A percentile compares a stretch with the other conserved stretches of the same genome.
Conservation (phyloP, 2,113 vertebrate genomes). For the Pygoscelis adeliae region DNA sequence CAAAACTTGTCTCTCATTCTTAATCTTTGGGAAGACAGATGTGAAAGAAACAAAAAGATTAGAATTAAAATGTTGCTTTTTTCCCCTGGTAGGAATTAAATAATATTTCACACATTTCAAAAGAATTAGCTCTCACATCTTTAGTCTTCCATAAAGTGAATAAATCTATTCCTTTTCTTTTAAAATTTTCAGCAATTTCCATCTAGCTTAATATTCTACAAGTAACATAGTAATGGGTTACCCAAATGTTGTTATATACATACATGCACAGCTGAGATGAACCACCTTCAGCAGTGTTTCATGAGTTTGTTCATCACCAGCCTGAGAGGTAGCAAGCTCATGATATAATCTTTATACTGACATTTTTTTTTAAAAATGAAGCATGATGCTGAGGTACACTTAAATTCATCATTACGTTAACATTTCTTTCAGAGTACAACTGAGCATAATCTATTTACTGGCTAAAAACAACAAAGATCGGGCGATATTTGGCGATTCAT, state of each 20-base stretch:
- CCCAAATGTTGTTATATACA: not conserved
- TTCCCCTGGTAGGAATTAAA: not conserved
- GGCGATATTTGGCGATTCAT: not conserved
- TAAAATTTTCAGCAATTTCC: not conserved
- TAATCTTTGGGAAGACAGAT: not conserved
- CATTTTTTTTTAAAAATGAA: not conserved
- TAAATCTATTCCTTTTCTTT: not conserved
- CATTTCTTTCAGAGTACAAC: not conserved
- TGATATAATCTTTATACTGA: not conserved
- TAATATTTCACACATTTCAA: not conserved
- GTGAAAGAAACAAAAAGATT: not conserved
- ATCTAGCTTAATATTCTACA: not conserved
- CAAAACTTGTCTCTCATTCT: not conserved
- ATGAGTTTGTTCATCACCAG: not conserved
- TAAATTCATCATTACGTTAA: not conserved
- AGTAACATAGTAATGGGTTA: not conserved
- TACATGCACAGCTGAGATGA: not conserved
- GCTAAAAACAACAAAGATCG: not conserved
- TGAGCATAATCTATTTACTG: not conserved
- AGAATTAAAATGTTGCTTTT: not conserved
- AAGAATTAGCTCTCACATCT: not conserved
- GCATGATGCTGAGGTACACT: not conserved
- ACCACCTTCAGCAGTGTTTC: not conserved
- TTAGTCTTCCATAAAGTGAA: not conserved
- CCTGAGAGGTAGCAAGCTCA: not conserved